phyloP scores from a whole-genome alignment of 2,113 vertebrate species.

The Atherinomorus stipes region DNA sequence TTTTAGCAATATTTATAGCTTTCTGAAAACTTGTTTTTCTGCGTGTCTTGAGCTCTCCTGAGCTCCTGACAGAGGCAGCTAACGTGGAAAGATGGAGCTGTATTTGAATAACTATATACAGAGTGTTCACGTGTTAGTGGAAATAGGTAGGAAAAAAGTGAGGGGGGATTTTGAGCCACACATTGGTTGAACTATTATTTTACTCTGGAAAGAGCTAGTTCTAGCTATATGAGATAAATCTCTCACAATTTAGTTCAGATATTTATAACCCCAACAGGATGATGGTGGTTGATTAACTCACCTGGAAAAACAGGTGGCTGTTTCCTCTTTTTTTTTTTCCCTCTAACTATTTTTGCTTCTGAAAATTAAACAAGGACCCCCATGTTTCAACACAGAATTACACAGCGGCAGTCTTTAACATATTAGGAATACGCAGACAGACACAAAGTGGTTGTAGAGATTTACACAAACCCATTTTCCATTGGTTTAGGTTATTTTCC shows the following conservation, averaged over 20 bases:
- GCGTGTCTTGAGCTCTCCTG: constrained; percentile 25
- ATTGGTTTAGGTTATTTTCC: no score
- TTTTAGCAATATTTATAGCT: constrained; percentile 47
- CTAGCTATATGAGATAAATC: neutral
- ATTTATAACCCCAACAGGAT: no score
- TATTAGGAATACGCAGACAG: no score
- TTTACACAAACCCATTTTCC: no score
- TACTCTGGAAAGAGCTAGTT: neutral
- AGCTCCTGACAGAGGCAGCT: constrained; percentile 34
- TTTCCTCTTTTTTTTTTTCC: no score
- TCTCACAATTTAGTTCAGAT: neutral
- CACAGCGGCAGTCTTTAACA: no score
- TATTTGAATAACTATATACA: constrained; percentile 20
- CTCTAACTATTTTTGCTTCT: no score
- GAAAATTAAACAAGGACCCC: no score
- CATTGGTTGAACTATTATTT: neutral
- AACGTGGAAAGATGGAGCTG: constrained; percentile 21
- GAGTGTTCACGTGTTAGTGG: constrained; percentile 15
- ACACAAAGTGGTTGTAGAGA: no score
- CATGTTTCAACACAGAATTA: no score
- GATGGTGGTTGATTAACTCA: no score
- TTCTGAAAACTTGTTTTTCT: constrained; percentile 40
- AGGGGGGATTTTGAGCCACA: constrained; percentile 3
- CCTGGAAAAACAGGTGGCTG: no score
- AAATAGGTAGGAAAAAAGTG: constrained; percentile 11